Evolutionary conservation across 2,113 vertebrate genomes (phyloP).

Genomic region (Oxygymnocypris stewartii): DNA sequence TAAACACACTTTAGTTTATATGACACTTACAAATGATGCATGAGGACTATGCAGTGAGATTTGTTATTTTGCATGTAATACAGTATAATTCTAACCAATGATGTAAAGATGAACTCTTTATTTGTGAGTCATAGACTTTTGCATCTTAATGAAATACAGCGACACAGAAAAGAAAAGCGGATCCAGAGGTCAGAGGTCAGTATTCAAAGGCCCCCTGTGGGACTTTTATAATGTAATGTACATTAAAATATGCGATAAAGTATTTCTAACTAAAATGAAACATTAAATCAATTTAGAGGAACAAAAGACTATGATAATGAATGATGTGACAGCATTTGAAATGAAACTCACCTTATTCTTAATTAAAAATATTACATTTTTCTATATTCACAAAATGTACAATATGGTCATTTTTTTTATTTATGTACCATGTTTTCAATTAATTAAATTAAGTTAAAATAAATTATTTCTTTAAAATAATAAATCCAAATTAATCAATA

Average conservation of each 20-base stretch:
- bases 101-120: neutral
- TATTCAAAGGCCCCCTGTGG: neutral
- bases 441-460: constrained; percentile 1
- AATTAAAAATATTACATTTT: neutral
- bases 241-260: neutral
- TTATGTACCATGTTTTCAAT: neutral
- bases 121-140: neutral
- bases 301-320: neutral
- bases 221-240: neutral
- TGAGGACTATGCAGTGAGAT: neutral
- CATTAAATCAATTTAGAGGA: neutral
- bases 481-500: neutral
- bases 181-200: neutral
- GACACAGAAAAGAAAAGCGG: neutral
- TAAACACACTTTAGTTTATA: neutral
- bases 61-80: neutral
- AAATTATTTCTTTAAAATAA: neutral
- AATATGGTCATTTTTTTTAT: neutral
- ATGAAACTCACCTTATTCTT: neutral
- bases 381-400: neutral
- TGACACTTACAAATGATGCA: neutral
- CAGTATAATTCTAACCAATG: neutral
- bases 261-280: neutral
- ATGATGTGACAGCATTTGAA: neutral
- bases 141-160: neutral